phyloP scores from a whole-genome alignment of 2,888 invertebrate species.

The Hyppa rectilinea region DNA sequence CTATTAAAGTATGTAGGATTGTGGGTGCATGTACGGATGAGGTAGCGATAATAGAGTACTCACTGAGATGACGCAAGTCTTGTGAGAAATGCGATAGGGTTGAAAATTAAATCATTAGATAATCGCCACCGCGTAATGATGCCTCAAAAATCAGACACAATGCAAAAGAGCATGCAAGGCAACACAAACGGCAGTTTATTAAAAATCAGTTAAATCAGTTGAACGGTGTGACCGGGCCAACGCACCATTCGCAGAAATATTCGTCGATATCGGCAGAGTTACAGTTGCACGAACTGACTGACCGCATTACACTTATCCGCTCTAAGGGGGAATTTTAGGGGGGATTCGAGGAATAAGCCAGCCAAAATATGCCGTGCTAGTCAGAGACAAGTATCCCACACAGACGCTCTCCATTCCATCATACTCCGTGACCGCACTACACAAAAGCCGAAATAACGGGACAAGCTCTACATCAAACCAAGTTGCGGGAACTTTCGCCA shows the following conservation, averaged over 20 bases:
- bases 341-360: too few relatives aligned
- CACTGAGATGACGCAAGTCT: neutral
- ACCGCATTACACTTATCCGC: too few relatives aligned
- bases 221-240: too few relatives aligned
- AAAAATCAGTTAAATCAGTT: too few relatives aligned
- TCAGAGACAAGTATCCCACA: neutral
- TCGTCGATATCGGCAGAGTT: neutral
- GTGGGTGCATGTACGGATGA: conserved; percentile 4
- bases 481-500: conserved; percentile 37
- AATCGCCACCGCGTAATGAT: neutral
- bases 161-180: neutral
- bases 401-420: conserved; percentile 3
- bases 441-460: conserved; percentile 39
- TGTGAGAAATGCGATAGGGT: neutral
- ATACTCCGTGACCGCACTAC: conserved; percentile 3
- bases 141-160: neutral
- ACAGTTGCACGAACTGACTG: neutral
- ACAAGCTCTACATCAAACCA: conserved; percentile 24
- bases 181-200: neutral
- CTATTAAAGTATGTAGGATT: conserved; percentile 13
- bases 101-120: neutral
- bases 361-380: neutral
- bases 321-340: too few relatives aligned
- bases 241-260: neutral
- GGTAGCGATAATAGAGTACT: conserved; percentile 22